Evolutionary conservation across 2,113 vertebrate genomes (phyloP), one percentile per base, ranked within the genome.

Genomic region (Neolamprologus falcicula): DNA sequence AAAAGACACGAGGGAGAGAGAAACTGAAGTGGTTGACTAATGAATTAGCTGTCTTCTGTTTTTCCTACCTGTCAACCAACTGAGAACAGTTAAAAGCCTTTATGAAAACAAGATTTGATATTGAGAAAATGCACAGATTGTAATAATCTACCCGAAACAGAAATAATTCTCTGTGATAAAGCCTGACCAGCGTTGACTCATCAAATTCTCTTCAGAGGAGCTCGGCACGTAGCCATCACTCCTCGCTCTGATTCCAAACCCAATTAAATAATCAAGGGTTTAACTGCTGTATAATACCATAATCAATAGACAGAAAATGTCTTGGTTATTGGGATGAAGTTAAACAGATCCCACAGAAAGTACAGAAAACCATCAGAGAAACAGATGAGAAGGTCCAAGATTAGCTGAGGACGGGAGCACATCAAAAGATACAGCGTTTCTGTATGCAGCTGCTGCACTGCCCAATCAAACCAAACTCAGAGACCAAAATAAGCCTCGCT

Each of bases 261-360:
- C 85, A 93, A 93, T 95, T 92, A 91, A 92, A 92, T 91, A 91
- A 93, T 90, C 91, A 88, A 50, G 84, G 50, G 81, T 93, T 91
- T 71, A 91, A 93, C 81, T 87, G 71, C 89, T 73, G 61, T 82
- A 50, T 83, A 89, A 90, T 85, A 82, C 57, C 80, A 73, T 76
- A 85, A 93, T 94, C 93, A 90, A 92, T 92, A 89, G 82, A 85
- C 45, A 52, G 35, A 76, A 50, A 79, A 92, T 90, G 83, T 91
- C 57, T 79, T 53, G 47, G 83, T 87, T 81, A 78, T 86, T 85
- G 86, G 53, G 83, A 53, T 87, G 54, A 90, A 91, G 92, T 86
- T 42, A 91, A 92, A 91, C 73, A 82, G 78, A 84, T 87, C 79
- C 85, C 59, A 84, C 42, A 47, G 63, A 90, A 40, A 85, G 81